Evolutionary conservation across 1,140 invertebrate species (phyloP).

Genomic region (Belonocnema kinseyi): DNA sequence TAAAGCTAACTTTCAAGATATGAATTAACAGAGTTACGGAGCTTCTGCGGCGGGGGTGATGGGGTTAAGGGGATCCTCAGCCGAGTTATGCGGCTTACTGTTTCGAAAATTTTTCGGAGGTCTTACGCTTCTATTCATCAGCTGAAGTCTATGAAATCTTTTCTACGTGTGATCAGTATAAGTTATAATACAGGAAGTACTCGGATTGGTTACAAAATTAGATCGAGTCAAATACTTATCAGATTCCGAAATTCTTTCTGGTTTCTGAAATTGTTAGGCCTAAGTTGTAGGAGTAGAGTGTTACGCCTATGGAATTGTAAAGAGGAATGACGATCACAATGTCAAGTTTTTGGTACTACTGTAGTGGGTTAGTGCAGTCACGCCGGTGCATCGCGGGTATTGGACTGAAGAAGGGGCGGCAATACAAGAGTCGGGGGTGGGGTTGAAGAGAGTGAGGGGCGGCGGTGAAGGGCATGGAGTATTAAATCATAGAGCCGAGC

Average conservation of each 20-base stretch:
- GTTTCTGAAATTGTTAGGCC: too few species aligned
- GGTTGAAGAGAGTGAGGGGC: slow-evolving; percentile 37
- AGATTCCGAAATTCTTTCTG: too few species aligned
- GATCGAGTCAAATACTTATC: too few species aligned
- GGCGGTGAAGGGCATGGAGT: slow-evolving; percentile 64
- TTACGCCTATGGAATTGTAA: too few species aligned
- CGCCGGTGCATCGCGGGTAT: slow-evolving; percentile 48
- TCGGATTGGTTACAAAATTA: too few species aligned
- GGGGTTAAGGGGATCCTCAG: slow-evolving; percentile 43
- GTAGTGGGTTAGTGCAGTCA: slow-evolving; percentile 52
- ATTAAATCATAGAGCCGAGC: slow-evolving; percentile 76
- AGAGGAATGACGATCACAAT: not conserved
- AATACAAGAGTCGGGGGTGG: slow-evolving; percentile 29
- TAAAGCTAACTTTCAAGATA: slow-evolving; percentile 70
- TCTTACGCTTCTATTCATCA: slow-evolving; percentile 22
- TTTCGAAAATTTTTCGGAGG: slow-evolving; percentile 66
- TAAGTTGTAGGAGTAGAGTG: too few species aligned
- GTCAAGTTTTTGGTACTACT: slow-evolving; percentile 18
- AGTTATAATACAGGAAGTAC: too few species aligned
- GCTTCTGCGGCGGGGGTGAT: slow-evolving; percentile 61
- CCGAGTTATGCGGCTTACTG: slow-evolving; percentile 71
- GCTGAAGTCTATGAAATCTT: not conserved
- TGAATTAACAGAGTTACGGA: slow-evolving; percentile 76
- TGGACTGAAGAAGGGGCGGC: slow-evolving; percentile 32
- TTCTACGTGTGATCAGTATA: too few species aligned